Base-by-base conservation (phyloP, 2,113 vertebrate genomes). In the Macquaria ambigua region DNA sequence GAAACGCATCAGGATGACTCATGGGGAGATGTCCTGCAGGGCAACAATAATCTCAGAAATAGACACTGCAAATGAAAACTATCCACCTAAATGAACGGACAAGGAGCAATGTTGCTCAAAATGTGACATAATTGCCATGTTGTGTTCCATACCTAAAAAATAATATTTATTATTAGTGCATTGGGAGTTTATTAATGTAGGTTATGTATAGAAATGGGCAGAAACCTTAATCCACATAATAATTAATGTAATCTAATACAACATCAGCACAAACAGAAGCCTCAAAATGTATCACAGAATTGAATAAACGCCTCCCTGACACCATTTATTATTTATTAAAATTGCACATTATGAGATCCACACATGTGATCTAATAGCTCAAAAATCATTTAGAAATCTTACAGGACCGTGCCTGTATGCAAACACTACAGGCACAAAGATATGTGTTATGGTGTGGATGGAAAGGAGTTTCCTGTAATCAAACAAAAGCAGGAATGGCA, bases 1-100 rank as follows among this genome's bases (percentile, higher is more conserved):
- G 95, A 96, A 95, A 46, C 82, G 62, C 82, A 84, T 48, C 74
- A 73, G 50, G 68, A 83, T 94, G 91, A 93, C 83, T 94, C 92
- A 94, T 55, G 28, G 84, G 66, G 66, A 61, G 56, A 67, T 8
- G 43, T 73, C 66, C 48, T 28, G 58, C 55, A 41, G 61, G 52
- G 52, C 31, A 21, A 62, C 59, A 28, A 5, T 25, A 10, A 73
- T 58, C 66, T 58, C 50, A 15, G 43, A 48, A 46, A 64, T 6
- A n/a, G 11, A 48, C 41, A 6, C 31, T 52, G 7, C 23, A 31
- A 31, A 15, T 18, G 20, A 16, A 69, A 56, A 34, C 6, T 18
- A 37, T 12, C 15, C 23, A 52, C n/a, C 53, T 41, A 20, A n/a
- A 70, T 39, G 14, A 74, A 70, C 5, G 3, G 23, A 14, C 6